Percentiles rank a stretch among this genome's conserved stretches.
These are phyloP conservation scores for Eustalomyia histrio DNA, from an alignment of 2,888 invertebrate genomes.

Conservation along the genomic window DNA sequence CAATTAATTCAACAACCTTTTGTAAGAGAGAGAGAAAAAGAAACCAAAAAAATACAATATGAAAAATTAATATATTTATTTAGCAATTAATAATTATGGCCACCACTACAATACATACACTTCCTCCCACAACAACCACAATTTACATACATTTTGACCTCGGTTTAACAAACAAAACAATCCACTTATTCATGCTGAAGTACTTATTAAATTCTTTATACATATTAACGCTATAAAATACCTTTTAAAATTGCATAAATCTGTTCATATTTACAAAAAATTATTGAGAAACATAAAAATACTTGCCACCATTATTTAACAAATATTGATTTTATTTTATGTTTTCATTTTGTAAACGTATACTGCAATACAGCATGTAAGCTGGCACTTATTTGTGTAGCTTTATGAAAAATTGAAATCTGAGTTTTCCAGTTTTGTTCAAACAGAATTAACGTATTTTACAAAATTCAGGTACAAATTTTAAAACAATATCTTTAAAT, in stretches of 20 bases:
- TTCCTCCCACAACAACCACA: background rate
- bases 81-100: slow-evolving; percentile 11
- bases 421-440: too few relatives aligned
- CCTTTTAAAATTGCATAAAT: slow-evolving; percentile 48
- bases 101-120: background rate
- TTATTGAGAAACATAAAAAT: background rate
- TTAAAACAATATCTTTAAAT: too few relatives aligned
- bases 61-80: slow-evolving; percentile 14
- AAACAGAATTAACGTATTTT: too few relatives aligned
- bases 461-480: too few relatives aligned
- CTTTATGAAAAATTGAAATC: too few relatives aligned
- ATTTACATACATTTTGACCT: background rate
- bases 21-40: slow-evolving; percentile 75
- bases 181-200: background rate
- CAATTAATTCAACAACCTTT: slow-evolving; percentile 84
- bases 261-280: slow-evolving; percentile 18
- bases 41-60: slow-evolving; percentile 24
- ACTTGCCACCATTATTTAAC: background rate
- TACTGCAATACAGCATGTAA: background rate
- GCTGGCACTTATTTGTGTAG: too few relatives aligned
- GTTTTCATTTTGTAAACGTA: slow-evolving; percentile 1
- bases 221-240: background rate
- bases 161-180: background rate
- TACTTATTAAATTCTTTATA: slow-evolving; percentile 3
- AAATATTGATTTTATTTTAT: slow-evolving; percentile 29